Conservation (phyloP, 2,797 vertebrate genomes). For the Prionace glauca region DNA sequence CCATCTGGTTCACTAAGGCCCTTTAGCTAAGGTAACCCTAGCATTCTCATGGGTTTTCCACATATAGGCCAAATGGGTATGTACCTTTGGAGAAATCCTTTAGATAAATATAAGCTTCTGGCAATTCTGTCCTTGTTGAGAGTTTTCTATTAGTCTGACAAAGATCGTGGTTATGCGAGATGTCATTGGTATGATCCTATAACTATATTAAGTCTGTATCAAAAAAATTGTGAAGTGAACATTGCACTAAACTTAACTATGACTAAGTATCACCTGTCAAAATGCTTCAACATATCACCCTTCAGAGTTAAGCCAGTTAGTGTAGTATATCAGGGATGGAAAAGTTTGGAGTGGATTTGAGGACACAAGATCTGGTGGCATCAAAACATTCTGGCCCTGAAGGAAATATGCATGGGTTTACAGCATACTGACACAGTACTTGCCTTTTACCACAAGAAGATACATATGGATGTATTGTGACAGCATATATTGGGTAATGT, state of each 20-base stretch:
- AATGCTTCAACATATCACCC: background rate
- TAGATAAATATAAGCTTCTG: background rate
- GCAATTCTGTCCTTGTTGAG: too few relatives aligned
- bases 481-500: background rate
- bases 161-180: background rate
- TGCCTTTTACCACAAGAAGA: too few relatives aligned
- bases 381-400: background rate
- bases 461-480: background rate
- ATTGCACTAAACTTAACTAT: constrained; percentile 25
- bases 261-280: constrained; percentile 26
- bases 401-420: background rate
- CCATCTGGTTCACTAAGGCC: background rate
- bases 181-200: background rate
- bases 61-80: background rate
- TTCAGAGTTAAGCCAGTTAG: constrained; percentile 20
- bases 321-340: constrained; percentile 17
- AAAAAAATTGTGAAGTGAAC: constrained; percentile 11
- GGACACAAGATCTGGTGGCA: background rate
- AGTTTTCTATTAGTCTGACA: background rate
- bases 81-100: background rate
- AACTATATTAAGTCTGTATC: background rate
- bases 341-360: constrained; percentile 5
- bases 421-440: background rate
- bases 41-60: background rate
- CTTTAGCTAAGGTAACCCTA: background rate